Evolutionary conservation across 2,113 vertebrate genomes (phyloP).

Genomic region (Picathartes gymnocephalus): DNA sequence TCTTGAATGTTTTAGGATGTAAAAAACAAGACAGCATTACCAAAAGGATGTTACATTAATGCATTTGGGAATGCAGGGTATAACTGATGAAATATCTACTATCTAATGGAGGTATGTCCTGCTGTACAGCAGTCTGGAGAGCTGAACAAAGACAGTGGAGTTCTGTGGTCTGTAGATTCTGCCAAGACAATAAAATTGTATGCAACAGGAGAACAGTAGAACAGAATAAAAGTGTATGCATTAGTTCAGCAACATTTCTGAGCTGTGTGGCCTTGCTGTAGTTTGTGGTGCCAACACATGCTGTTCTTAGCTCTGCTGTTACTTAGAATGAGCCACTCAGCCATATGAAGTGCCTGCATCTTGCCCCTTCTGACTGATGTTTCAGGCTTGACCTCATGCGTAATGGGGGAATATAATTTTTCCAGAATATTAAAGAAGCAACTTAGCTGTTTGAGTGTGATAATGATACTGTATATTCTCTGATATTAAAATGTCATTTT

Average conservation of each 20-base stretch:
- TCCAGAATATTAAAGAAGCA: background rate
- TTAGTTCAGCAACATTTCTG: background rate
- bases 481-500: slow-evolving; percentile 12
- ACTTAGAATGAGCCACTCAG: background rate
- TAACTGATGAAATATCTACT: background rate
- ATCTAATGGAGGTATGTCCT: background rate
- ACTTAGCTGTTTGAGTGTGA: background rate
- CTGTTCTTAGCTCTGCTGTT: background rate
- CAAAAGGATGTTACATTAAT: background rate
- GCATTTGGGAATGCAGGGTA: background rate
- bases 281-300: background rate
- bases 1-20: background rate
- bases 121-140: background rate
- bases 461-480: slow-evolving; percentile 8
- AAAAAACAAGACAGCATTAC: background rate
- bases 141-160: background rate
- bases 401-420: background rate
- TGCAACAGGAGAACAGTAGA: background rate
- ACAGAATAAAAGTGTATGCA: background rate
- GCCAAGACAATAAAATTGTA: background rate
- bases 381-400: background rate
- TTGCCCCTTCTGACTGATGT: background rate
- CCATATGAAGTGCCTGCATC: background rate
- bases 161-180: background rate
- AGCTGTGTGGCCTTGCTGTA: background rate